Evolutionary conservation across 2,888 invertebrate species (phyloP), one percentile per base, ranked within the genome.

Genomic region (Diarsia mendica): DNA sequence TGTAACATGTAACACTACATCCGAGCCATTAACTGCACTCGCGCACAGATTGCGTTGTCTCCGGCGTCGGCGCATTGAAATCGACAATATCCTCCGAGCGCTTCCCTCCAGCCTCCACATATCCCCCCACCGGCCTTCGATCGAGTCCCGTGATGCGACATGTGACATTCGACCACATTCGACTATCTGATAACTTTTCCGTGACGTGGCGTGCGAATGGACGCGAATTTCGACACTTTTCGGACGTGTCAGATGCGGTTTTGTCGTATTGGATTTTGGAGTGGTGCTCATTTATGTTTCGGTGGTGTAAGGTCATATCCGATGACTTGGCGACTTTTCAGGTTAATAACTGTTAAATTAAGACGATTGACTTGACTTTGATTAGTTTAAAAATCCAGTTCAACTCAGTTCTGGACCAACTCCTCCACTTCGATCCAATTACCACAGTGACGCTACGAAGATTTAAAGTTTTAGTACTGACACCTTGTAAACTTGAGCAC

Each of bases 71-170:
- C 83, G 88, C 89, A 88, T 82, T 87, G 83, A 90, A 94, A 96
- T 95, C 90, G 91, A 86, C 91, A 90, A 94, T 92, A 92, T 96
- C 95, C 95, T 93, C 91, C 89, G 83, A 77, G 79, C 84, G 82
- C 85, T 90, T 89, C 89, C 90, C 90, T 86, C 82, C 85, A 90
- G 87, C 79, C 75, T 46, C 60, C 58, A 49, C 70, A 63, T 46
- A 48, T 51, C 66, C 71, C 77, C 93, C 93, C 92, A 88, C 83
- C 89, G 90, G 91, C 92, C 92, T 93, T 89, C 87, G 85, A 86
- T 82, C 84, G 84, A 79, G 71, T 80, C 85, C 76, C 88, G 85
- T 89, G 86, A 87, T 80, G 67, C n/a, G 75, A 80, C 89, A 89
- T 83, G 85, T 83, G 80, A 82, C 75, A 72, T 76, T 75, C 82